Evolutionary conservation across 2,797 vertebrate genomes (phyloP).

Genomic region (Poecile montanus): DNA sequence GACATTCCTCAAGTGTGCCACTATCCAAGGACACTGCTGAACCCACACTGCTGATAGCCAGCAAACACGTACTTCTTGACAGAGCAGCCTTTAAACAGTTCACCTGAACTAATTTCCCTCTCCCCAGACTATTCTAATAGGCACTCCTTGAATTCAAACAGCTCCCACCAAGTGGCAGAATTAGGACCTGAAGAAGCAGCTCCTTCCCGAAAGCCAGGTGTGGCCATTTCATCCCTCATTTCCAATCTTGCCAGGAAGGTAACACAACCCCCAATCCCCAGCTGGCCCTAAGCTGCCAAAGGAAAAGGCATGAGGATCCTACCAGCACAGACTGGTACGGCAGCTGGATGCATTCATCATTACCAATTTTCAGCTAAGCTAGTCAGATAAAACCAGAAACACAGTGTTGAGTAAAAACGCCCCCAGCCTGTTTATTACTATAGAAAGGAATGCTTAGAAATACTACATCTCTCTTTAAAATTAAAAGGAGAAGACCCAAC

Average conservation of each 20-base stretch:
- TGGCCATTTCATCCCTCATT: not conserved
- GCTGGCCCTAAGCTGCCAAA: not conserved
- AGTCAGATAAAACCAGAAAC: not conserved
- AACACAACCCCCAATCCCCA: not conserved
- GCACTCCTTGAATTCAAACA: not conserved
- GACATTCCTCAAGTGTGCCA: not conserved
- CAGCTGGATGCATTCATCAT: not conserved
- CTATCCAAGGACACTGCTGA: not conserved
- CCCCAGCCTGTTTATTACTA: not conserved
- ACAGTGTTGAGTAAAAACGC: not conserved
- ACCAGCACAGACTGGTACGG: not conserved
- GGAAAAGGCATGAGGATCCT: not conserved
- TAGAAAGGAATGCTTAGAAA: not conserved
- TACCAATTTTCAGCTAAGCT: not conserved
- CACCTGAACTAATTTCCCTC: not conserved
- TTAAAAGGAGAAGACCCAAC: not conserved
- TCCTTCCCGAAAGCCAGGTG: not conserved
- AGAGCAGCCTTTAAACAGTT: not conserved
- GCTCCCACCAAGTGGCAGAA: not conserved
- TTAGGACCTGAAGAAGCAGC: not conserved
- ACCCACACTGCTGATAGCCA: accelerated
- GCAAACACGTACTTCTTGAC: not conserved
- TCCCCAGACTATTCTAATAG: not conserved
- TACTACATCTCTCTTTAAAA: not conserved
- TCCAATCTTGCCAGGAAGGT: not conserved